Evolutionary conservation across 2,888 invertebrate species (phyloP), one percentile per base, ranked within the genome.

Genomic region (Drosophila suboccidentalis): DNA sequence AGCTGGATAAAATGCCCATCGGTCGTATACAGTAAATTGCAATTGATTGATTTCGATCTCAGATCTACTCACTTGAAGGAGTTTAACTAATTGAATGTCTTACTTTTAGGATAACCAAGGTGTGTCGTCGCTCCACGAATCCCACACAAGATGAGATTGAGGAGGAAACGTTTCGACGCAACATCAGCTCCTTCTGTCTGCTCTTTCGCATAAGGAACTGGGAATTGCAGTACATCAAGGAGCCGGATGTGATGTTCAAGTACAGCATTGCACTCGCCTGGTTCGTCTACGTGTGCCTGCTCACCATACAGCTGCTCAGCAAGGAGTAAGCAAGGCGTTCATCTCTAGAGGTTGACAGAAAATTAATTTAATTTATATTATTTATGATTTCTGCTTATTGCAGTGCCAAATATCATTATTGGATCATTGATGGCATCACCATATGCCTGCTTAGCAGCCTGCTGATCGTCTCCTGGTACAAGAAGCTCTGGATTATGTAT

Each of bases 201-300:
- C 94, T 94, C 46, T 97, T 96, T 90, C 94, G 93, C 77, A 94
- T 94, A 80, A 94, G 92, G 66, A 93, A 93, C 41, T 94, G 94
- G 93, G 98, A 98, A 92, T 93, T 95, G 80, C 94, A 95, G 4
- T 98, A 96, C 91, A 92, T 97, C 53, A 93, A 94, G 55, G 95
- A 96, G 78, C 95, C 96, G 0, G 98, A 98, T 93, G 96, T 96
- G 0, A 94, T 98, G 75, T 96, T 97, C 89, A 97, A 97, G 91
- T 97, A 96, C 91, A 98, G 96, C 90, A 93, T 96, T 34, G 92
- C 95, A 1, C 94, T 95, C 78, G 94, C 95, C 36, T 92, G 95
- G 36, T 87, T 95, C 39, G 94, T 96, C 17, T 93, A 95, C 46
- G 68, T 95, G 13, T 94, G 94, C 62, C 94, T 95, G 39, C 93